phyloP scores from a whole-genome alignment of 1,140 invertebrate genomes.

The Cydia splendana region DNA sequence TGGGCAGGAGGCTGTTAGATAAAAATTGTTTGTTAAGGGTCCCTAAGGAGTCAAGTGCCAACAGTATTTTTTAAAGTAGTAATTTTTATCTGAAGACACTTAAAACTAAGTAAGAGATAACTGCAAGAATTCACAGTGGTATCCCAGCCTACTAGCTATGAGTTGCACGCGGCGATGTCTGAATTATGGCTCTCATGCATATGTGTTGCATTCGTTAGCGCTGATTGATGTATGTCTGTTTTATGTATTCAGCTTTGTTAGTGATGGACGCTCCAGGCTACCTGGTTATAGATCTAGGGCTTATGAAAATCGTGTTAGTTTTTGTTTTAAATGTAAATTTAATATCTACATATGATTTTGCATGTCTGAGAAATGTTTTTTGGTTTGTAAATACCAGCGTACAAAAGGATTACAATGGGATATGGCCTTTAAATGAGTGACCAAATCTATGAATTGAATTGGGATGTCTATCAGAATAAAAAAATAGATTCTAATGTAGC shows the following conservation, averaged over 20 bases:
- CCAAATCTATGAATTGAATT: no score
- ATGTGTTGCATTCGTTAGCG: slow-evolving; percentile 59
- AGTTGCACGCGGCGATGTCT: slow-evolving; percentile 51
- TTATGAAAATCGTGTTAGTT: slow-evolving; percentile 13
- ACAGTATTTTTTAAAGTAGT: no score
- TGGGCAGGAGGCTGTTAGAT: no score
- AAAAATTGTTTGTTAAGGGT: no score
- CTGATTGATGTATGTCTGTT: slow-evolving; percentile 56
- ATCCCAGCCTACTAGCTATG: slow-evolving; percentile 46
- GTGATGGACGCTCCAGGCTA: slow-evolving; percentile 1
- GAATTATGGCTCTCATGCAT: slow-evolving; percentile 64
- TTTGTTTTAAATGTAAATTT: slow-evolving; percentile 10
- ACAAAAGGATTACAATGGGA: background rate
- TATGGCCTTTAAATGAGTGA: no score
- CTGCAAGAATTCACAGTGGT: background rate
- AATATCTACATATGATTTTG: background rate
- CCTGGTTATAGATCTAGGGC: background rate
- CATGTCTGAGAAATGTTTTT: slow-evolving; percentile 32
- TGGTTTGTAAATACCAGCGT: background rate
- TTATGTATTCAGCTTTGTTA: slow-evolving; percentile 36
- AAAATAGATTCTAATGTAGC: no score
- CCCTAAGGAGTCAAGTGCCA: no score
- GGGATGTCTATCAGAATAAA: no score
- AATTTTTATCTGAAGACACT: background rate
- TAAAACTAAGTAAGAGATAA: background rate